Evolutionary conservation across 2,888 invertebrate genomes (phyloP), one percentile per base, ranked within the genome.

Genomic region (Mechanitis messenoides): DNA sequence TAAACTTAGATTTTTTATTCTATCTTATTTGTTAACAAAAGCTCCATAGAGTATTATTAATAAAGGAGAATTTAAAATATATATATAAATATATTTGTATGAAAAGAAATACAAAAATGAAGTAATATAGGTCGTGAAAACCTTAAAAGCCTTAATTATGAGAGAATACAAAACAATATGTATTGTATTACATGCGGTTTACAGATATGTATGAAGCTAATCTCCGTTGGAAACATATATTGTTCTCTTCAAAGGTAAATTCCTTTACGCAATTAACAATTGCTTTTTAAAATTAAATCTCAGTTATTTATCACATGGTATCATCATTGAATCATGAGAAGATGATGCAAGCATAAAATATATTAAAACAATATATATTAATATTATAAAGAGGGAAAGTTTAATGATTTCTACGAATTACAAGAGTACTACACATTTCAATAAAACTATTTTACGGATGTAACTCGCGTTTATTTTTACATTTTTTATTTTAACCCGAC

Each of bases 21-120:
- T 53, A 63, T 68, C 66, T 69, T 71, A 69, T 72, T 71, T 69
- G 72, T 69, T 69, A 70, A 73, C 72, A 72, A 71, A 69, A 59
- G 62, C 60, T 60, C 65, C 7, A 66, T 65, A 65, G 68, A 68
- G 71, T 70, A 64, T 56, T 54, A 56, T 63, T 64, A 65, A 58
- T 31, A 57, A 54, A 53, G 4, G 42, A 7, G 4, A 6, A 7
- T 6, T 38, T 6, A 7, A 38, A 4, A 38, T 6, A 1, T 7
- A 38, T 7, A 38, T 38, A 6, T 38, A 38, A 38, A 38, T 20
- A 20, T 20, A 0, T 20, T 20, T 20, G 20, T 20, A 20, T 20
- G 20, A 20, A 20, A 20, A 20, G 20, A 42, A 42, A 42, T 42
- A 42, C 9, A 42, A 42, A 42, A 42, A 42, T 42, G 9, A 42